Evolutionary conservation across 2,888 invertebrate genomes (phyloP).

Genomic region (Pemphredon lugubris): DNA sequence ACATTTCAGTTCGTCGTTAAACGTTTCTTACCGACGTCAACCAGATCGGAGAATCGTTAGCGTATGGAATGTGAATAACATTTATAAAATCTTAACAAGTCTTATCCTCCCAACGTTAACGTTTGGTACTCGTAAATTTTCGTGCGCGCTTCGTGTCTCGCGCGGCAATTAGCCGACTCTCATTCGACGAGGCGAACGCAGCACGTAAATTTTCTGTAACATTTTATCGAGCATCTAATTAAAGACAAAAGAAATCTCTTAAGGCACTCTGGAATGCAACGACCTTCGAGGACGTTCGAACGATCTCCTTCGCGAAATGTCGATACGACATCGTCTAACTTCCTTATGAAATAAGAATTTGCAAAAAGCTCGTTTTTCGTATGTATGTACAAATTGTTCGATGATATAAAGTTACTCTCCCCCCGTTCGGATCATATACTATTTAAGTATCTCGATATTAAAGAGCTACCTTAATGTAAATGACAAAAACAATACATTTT

Average conservation of each 20-base stretch:
- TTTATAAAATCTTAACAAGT: conserved; percentile 38
- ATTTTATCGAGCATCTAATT: not conserved
- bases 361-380: not conserved
- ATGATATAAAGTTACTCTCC: conserved; percentile 1
- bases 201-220: not conserved
- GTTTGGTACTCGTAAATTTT: not conserved
- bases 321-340: conserved; percentile 35
- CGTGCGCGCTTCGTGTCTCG: not conserved
- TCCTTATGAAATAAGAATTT: conserved; percentile 17
- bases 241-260: conserved; percentile 10
- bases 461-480: conserved; percentile 27
- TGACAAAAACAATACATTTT: conserved; percentile 10
- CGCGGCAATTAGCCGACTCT: not conserved
- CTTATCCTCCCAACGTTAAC: conserved; percentile 20
- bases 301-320: conserved; percentile 5
- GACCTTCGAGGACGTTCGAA: conserved; percentile 29
- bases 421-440: conserved; percentile 3
- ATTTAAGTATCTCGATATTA: conserved; percentile 3
- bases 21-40: not conserved
- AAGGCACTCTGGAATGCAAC: conserved; percentile 60
- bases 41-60: not conserved
- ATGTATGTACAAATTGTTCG: conserved; percentile 21
- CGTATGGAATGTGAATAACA: conserved; percentile 22
- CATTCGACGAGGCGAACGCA: not conserved
- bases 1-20: conserved; percentile 13